Evolutionary conservation across 2,797 vertebrate species (phyloP), one percentile per base, ranked within the genome.

Genomic region (Myoxocephalus aenaeus): DNA sequence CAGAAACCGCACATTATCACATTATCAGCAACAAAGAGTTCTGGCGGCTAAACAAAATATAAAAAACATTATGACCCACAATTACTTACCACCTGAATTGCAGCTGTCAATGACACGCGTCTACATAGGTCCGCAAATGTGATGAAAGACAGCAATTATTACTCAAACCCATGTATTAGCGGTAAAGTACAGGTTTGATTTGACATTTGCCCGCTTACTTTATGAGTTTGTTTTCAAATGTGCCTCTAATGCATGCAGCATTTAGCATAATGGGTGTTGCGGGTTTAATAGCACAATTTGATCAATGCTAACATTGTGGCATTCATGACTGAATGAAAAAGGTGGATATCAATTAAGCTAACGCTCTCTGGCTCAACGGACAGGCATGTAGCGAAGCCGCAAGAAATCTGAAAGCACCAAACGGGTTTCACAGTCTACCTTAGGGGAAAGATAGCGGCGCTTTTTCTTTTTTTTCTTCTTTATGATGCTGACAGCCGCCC

Each of bases 401-500:
- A 0, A 40, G 53, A 53, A 17, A 61, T 22, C 62, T 36, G 11
- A 34, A 77, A 58, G 34, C 13, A 62, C 15, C 12, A 20, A 34
- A 50, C 53, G 32, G 22, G 65, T 50, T 62, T 75, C 64, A 69
- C 13, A 38, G 66, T 61, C 66, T 17, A 18, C 72, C 65, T 62
- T 3, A 64, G 70, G 77, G 77, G 59, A 77, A 78, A 81, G 65
- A 79, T 50, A 64, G 79, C 46, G 22, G 80, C 54, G 44, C 63
- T 66, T 70, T 62, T 59, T 76, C 12, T 40, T 40, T 40, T 64
- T 57, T 76, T 64, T 36, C 77, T 81, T 38, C 62, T 59, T 76
- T 62, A 36, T 78, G 82, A 86, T 80, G 82, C 76, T 82, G 75
- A 56, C n/a, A n/a, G 64, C 44, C n/a, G n/a, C n/a, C n/a, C n/a